Evolutionary conservation across 1,140 invertebrate genomes (phyloP).

Genomic region (Drosophila pachea): DNA sequence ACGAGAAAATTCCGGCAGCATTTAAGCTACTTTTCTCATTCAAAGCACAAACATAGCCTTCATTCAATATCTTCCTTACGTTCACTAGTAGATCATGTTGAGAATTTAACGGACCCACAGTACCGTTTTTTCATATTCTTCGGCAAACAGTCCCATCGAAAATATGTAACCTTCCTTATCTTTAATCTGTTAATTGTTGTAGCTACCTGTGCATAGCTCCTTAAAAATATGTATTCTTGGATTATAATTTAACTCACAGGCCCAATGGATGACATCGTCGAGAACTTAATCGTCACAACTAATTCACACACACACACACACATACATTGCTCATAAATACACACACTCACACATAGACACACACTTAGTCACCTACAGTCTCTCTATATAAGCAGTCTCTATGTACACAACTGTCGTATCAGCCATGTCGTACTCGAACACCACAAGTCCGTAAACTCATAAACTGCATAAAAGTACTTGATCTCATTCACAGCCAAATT

Average conservation of each 20-base stretch:
- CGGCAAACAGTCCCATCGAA: too few relatives aligned
- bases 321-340: not conserved
- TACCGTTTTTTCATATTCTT: too few relatives aligned
- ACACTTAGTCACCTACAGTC: not conserved
- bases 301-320: slow-evolving; percentile 7
- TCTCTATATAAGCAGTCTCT: not conserved
- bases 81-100: too few relatives aligned
- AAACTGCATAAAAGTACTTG: slow-evolving; percentile 79
- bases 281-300: not conserved
- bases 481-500: slow-evolving; percentile 78
- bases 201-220: slow-evolving; percentile 21
- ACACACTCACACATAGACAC: slow-evolving; percentile 12
- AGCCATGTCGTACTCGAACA: slow-evolving; percentile 19
- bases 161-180: not conserved
- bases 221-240: slow-evolving; percentile 4
- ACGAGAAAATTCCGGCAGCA: not conserved
- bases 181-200: not conserved
- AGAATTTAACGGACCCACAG: too few relatives aligned
- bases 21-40: too few relatives aligned
- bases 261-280: slow-evolving; percentile 10
- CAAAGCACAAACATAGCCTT: too few relatives aligned
- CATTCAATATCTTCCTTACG: too few relatives aligned
- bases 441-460: slow-evolving; percentile 64
- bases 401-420: not conserved
- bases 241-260: slow-evolving; percentile 16